phyloP scores from a whole-genome alignment of 2,888 invertebrate species.

The Abrostola triplasia region DNA sequence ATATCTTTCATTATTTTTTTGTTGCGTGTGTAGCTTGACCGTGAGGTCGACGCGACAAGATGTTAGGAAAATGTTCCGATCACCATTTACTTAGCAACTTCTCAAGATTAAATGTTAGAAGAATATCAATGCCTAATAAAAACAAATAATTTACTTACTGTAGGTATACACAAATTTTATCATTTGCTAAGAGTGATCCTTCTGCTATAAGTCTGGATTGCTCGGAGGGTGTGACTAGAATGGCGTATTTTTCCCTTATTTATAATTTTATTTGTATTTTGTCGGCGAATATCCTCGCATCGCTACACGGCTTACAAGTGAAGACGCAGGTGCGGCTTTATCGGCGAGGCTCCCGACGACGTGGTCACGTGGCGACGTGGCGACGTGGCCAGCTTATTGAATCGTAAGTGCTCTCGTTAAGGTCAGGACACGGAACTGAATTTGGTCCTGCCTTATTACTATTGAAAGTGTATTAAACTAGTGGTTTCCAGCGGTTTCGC shows the following conservation, averaged over 20 bases:
- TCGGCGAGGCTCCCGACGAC: conserved; percentile 43
- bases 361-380: too few species aligned
- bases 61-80: too few species aligned
- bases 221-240: conserved; percentile 50
- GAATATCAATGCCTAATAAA: too few species aligned
- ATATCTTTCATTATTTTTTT: too few species aligned
- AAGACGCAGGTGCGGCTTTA: conserved; percentile 60
- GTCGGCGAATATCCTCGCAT: conserved; percentile 31
- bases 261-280: conserved; percentile 62
- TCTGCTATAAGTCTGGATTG: neutral
- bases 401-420: conserved; percentile 23
- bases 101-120: too few species aligned
- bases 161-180: too few species aligned
- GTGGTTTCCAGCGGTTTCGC: too few species aligned
- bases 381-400: conserved; percentile 36
- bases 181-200: conserved; percentile 10
- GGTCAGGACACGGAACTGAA: conserved; percentile 8
- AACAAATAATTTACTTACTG: too few species aligned
- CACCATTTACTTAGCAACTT: too few species aligned
- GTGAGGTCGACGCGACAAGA: too few species aligned
- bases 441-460: neutral
- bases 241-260: conserved; percentile 56
- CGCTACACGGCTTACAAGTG: conserved; percentile 24
- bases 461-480: neutral
- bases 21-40: too few species aligned